These are phyloP conservation scores for Polymixis flavicincta DNA, from an alignment of 2,888 invertebrate genomes.

Conservation along the genomic window DNA sequence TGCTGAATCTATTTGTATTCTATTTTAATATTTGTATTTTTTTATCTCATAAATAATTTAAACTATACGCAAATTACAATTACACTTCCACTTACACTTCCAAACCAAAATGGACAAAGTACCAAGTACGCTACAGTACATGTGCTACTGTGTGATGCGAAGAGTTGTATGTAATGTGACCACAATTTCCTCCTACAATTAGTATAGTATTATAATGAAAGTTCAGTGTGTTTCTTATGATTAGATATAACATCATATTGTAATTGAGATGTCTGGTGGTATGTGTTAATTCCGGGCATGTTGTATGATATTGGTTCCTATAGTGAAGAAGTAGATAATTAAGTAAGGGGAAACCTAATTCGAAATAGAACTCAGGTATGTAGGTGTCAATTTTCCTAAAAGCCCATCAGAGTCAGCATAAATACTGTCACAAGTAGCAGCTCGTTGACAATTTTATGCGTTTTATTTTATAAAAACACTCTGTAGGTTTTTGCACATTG, in stretches of 20 bases:
- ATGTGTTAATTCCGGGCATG: too few relatives aligned
- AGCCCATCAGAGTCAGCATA: not conserved
- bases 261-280: too few relatives aligned
- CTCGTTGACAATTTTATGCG: not conserved
- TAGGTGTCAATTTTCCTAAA: too few relatives aligned
- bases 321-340: not conserved
- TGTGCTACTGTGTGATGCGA: too few relatives aligned
- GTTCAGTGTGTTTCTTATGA: too few relatives aligned
- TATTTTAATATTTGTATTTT: not conserved
- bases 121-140: not conserved
- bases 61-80: not conserved
- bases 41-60: not conserved
- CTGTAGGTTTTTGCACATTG: not conserved
- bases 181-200: too few relatives aligned
- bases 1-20: not conserved
- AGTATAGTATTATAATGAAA: too few relatives aligned
- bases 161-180: too few relatives aligned
- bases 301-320: not conserved
- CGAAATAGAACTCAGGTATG: too few relatives aligned
- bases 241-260: too few relatives aligned
- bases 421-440: not conserved
- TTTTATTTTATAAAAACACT: conserved; percentile 2
- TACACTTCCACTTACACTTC: not conserved
- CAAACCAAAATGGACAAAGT: not conserved
- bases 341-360: not conserved